phyloP scores from a whole-genome alignment of 2,888 invertebrate species.

The Trichacis sp. region DNA sequence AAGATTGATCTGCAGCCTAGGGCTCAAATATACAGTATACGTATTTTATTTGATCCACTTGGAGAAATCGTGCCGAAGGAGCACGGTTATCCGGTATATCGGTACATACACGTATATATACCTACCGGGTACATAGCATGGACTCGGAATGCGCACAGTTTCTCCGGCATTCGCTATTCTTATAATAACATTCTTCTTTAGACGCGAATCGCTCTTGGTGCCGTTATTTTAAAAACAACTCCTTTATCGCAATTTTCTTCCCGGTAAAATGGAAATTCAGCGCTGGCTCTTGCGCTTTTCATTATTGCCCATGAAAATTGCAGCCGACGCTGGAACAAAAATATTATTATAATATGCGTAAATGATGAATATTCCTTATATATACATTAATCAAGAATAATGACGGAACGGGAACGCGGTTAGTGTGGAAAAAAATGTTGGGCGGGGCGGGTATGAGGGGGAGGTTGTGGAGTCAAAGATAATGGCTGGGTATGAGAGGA shows the following conservation, averaged over 20 bases:
- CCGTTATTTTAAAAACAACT: conserved; percentile 1
- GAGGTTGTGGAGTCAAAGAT: conserved; percentile 43
- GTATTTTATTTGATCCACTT: conserved; percentile 49
- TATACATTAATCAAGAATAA: conserved; percentile 8
- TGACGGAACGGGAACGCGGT: conserved; percentile 1
- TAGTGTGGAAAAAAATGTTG: conserved; percentile 1
- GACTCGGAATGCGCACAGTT: conserved; percentile 4
- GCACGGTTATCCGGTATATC: conserved; percentile 39
- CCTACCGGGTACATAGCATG: conserved; percentile 2
- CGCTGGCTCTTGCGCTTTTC: not conserved
- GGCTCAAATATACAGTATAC: conserved; percentile 43
- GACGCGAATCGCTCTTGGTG: not conserved
- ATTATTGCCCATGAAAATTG: no score
- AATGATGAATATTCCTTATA: conserved; percentile 3
- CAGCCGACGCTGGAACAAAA: no score
- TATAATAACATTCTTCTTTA: conserved; percentile 10
- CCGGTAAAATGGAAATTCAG: not conserved
- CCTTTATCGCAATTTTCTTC: not conserved
- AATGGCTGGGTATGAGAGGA: conserved; percentile 46
- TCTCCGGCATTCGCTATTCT: conserved; percentile 9
- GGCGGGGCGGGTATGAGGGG: conserved; percentile 4
- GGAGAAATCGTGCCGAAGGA: conserved; percentile 45
- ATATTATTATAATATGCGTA: not conserved
- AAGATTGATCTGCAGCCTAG: conserved; percentile 53
- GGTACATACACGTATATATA: conserved; percentile 12